These are phyloP conservation scores for Crax fasciolata DNA, from an alignment of 2,797 vertebrate genomes.

Conservation along the genomic window DNA sequence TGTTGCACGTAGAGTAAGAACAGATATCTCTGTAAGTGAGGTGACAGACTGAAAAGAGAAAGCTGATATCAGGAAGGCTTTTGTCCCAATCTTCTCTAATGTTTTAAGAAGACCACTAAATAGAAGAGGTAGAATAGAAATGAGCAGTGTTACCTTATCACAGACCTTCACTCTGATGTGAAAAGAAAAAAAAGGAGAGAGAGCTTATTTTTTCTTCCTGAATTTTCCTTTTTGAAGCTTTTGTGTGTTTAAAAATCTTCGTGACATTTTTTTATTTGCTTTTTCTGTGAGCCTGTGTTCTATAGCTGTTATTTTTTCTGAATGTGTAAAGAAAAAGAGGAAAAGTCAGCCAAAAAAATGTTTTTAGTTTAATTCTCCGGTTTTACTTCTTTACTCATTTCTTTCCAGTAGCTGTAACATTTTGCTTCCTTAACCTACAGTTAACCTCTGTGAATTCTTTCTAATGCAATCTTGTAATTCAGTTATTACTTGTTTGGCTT, in stretches of 20 bases:
- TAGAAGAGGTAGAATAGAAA: not conserved
- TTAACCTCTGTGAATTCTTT: conserved; percentile 16
- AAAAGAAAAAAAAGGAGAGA: not conserved
- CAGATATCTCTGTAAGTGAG: not conserved
- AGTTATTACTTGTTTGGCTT: conserved; percentile 5
- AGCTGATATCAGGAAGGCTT: not conserved
- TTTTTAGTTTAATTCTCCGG: not conserved
- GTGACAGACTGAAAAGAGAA: not conserved
- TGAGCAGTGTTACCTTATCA: not conserved
- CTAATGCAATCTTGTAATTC: not conserved
- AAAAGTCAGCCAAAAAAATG: not conserved
- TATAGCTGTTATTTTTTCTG: not conserved
- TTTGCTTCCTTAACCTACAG: not conserved
- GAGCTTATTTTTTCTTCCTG: too few relatives aligned
- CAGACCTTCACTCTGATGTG: not conserved
- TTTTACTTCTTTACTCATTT: not conserved
- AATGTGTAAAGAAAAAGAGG: not conserved
- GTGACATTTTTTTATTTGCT: not conserved
- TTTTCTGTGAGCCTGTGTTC: not conserved
- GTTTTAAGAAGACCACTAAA: not conserved
- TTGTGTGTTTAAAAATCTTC: not conserved
- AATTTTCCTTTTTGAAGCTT: not conserved
- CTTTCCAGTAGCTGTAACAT: not conserved
- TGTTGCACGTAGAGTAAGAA: not conserved
- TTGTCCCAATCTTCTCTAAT: not conserved